A percentile compares a stretch with the other conserved stretches of the same genome.
Evolutionary conservation across 2,113 vertebrate genomes (phyloP).

Genomic region (Corapipo altera): DNA sequence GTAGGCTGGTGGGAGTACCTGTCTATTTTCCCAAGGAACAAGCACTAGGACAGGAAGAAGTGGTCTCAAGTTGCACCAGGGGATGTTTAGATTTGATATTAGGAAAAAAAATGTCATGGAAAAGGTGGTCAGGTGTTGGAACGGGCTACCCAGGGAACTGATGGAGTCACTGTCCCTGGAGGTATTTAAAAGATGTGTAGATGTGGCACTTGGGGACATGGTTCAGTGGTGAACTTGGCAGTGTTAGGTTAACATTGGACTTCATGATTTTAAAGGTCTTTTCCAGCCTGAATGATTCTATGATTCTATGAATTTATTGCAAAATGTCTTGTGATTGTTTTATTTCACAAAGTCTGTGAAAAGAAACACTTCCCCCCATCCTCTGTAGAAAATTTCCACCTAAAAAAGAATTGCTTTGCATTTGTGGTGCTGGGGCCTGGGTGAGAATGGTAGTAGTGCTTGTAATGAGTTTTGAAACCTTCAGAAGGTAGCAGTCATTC

Average conservation of each 20-base stretch:
- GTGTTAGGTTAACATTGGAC: background rate
- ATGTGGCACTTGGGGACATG: background rate
- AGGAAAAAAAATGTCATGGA: fast-evolving
- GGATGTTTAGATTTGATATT: background rate
- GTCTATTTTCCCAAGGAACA: background rate
- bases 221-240: background rate
- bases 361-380: background rate
- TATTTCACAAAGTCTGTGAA: background rate
- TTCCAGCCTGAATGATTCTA: background rate
- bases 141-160: background rate
- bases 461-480: background rate
- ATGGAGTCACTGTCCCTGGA: background rate
- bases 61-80: background rate
- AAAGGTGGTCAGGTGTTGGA: background rate
- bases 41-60: background rate
- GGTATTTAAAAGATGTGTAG: too few species aligned
- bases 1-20: background rate
- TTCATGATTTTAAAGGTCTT: background rate
- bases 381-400: background rate
- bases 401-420: background rate
- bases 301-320: background rate
- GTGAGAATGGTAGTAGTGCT: background rate
- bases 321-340: background rate
- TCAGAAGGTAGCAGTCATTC: background rate
- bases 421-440: background rate